Base-by-base conservation (phyloP, 2,888 invertebrate genomes). In the Stegophylla sp. region DNA sequence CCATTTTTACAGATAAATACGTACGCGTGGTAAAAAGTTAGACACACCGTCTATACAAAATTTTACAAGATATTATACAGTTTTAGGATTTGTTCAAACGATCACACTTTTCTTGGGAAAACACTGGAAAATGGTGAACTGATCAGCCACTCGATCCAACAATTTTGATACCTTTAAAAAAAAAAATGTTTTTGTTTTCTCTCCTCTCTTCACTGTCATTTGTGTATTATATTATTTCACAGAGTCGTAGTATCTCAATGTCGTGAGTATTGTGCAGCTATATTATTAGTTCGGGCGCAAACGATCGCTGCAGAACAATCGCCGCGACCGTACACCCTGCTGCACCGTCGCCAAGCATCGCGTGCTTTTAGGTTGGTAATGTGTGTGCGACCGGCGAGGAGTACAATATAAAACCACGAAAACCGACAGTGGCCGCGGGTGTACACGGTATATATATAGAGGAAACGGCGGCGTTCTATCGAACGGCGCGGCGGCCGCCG, bases 321-420 rank as follows among this genome's bases (percentile, higher is more conserved):
- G 45, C 1, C 34, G 9, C n/a, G 34, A 9, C 13, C 4, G 3
- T 9, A 23, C 17, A 45, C 43, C 4, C 43, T 0, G 20, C 53
- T 0, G 3, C 56, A 20, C 23, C 13, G 45, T 23, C 7, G 2
- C 0, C 20, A 9, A 12, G 56, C 2, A 10, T 23, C n/a, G 64
- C 75, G 75, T 53, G 64, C 75, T 64, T 79, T 79, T 79, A 71
- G 51, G 79, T 79, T 79, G 79, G 79, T 48, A 79, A 41, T 26
- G 51, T 51, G 71, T 34, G n/a, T n/a, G n/a, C n/a, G n/a, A n/a
- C n/a, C n/a, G n/a, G 79, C 41, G 17, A 34, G 23, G 45, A 34
- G 34, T 17, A 34, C 51, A 34, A 5, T 5, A 63, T 74, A 63
- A 51, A 63, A 74, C 63, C 59, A 26, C 43, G 41, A 34, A 53